Conservation (phyloP, 2,797 vertebrate species). For the Poecile montanus region DNA sequence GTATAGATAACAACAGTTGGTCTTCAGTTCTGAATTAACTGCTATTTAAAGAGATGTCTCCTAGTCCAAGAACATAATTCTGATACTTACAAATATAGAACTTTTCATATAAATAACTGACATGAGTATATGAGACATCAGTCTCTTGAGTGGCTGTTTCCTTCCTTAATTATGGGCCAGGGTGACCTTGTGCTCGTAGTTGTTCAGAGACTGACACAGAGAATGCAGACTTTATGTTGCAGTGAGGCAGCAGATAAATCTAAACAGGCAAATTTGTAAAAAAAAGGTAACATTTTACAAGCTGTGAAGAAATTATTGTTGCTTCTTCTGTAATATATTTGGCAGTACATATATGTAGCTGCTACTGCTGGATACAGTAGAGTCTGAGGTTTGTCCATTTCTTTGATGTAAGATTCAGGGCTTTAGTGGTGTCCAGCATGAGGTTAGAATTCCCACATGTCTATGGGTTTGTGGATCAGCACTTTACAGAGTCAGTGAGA, state of each 20-base stretch:
- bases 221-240: neutral
- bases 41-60: conserved; percentile 26
- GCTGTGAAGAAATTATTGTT: neutral
- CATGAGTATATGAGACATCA: neutral
- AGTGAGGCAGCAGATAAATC: neutral
- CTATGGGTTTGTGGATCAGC: neutral
- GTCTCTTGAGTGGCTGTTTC: neutral
- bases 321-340: neutral
- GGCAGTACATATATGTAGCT: neutral
- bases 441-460: neutral
- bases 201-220: neutral
- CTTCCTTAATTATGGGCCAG: neutral
- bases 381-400: neutral
- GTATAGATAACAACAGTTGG: neutral
- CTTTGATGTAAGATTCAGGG: neutral
- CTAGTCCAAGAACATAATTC: neutral
- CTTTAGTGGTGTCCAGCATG: neutral
- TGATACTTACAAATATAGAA: neutral
- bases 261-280: neutral
- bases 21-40: neutral
- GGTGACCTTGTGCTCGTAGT: neutral
- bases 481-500: neutral
- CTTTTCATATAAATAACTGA: neutral
- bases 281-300: neutral
- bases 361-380: neutral